Percentiles rank a stretch among this genome's conserved stretches.
phyloP scores from a whole-genome alignment of 2,797 vertebrate genomes.

The Crenichthys baileyi region DNA sequence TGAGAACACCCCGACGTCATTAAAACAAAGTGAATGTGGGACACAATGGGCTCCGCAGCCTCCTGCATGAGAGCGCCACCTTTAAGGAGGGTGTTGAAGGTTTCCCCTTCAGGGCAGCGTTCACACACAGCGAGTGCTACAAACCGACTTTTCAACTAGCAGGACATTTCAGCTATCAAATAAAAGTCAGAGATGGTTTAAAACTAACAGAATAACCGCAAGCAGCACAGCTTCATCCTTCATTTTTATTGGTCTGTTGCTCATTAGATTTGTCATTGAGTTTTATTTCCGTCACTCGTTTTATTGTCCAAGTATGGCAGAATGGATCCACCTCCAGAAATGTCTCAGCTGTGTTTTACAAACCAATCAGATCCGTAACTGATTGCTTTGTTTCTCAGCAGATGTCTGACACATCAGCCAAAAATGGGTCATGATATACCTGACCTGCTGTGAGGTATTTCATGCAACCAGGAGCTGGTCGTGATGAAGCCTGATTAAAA shows the following conservation, averaged over 20 bases:
- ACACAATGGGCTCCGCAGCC: not conserved
- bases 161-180: not conserved
- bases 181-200: not conserved
- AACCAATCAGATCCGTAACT: not conserved
- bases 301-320: no score
- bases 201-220: not conserved
- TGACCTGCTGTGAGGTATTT: not conserved
- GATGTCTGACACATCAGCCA: not conserved
- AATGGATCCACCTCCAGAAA: not conserved
- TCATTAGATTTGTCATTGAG: not conserved
- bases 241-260: no score
- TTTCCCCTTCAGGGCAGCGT: constrained; percentile 23
- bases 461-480: not conserved
- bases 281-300: not conserved
- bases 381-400: not conserved
- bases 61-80: not conserved
- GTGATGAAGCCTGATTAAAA: not conserved
- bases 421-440: not conserved
- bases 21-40: not conserved
- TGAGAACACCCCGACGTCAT: not conserved
- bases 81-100: not conserved
- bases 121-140: not conserved
- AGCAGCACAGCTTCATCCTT: not conserved
- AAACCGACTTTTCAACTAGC: constrained; percentile 5
- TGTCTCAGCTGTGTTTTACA: not conserved